phyloP scores from a whole-genome alignment of 2,797 vertebrate species.

The Kryptolebias ocellatus region DNA sequence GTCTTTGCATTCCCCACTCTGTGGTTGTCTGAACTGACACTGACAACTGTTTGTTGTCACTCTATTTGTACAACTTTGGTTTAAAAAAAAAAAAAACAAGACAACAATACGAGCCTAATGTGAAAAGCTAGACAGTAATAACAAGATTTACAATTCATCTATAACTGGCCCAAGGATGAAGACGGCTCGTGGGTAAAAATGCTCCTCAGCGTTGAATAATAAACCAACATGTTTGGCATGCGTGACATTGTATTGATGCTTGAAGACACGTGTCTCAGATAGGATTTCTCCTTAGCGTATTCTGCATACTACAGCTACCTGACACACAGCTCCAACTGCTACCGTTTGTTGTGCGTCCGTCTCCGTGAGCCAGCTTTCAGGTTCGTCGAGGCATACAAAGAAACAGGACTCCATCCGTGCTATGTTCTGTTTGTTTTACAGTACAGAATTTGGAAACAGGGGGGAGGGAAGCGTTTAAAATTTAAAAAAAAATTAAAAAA shows the following conservation, averaged over 20 bases:
- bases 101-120: neutral
- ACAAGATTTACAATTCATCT: conserved; percentile 24
- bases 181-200: conserved; percentile 28
- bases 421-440: conserved; percentile 75
- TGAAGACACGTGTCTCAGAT: conserved; percentile 60
- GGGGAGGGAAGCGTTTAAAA: conserved; percentile 47
- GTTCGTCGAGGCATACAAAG: conserved; percentile 64
- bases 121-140: conserved; percentile 8
- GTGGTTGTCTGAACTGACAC: conserved; percentile 56
- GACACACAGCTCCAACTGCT: conserved; percentile 66
- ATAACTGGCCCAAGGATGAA: conserved; percentile 6
- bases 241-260: conserved; percentile 62
- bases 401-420: conserved; percentile 66
- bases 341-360: conserved; percentile 46
- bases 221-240: conserved; percentile 65
- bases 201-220: conserved; percentile 14
- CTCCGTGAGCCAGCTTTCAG: conserved; percentile 61
- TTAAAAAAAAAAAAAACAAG: conserved; percentile 5
- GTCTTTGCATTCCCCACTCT: conserved; percentile 48
- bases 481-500: neutral
- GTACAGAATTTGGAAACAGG: conserved; percentile 61
- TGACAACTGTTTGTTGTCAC: conserved; percentile 70
- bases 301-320: conserved; percentile 66
- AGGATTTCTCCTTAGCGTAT: conserved; percentile 48
- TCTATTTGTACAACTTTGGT: conserved; percentile 18